Percentiles rank a stretch among this genome's conserved stretches.
Conservation (phyloP, 2,797 vertebrate genomes). For the Salmo trutta region DNA sequence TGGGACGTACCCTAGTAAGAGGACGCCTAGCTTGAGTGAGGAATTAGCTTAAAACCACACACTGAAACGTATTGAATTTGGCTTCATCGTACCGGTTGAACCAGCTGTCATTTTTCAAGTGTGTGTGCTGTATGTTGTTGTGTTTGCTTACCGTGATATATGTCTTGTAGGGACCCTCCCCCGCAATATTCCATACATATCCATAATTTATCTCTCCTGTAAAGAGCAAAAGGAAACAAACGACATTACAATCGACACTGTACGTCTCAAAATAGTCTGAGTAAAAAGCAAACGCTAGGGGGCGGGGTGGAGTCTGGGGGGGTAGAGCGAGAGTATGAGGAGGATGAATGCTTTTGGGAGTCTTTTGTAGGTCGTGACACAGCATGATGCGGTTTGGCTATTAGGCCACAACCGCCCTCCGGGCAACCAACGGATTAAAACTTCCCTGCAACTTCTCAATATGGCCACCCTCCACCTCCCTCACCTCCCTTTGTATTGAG, state of each 20-base stretch:
- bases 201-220: slow-evolving; percentile 87
- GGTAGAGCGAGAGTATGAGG: background rate
- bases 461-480: background rate
- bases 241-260: slow-evolving; percentile 35
- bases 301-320: background rate
- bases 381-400: slow-evolving; percentile 19
- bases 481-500: background rate
- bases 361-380: slow-evolving; percentile 35
- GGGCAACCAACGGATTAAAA: background rate
- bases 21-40: background rate
- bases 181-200: slow-evolving; percentile 91
- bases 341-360: background rate
- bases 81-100: background rate
- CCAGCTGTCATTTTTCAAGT: slow-evolving; percentile 1
- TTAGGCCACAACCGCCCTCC: slow-evolving; percentile 8
- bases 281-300: slow-evolving; percentile 1
- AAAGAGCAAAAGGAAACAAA: slow-evolving; percentile 47
- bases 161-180: slow-evolving; percentile 87
- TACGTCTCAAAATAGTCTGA: slow-evolving; percentile 27
- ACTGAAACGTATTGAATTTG: background rate
- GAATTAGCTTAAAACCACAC: background rate
- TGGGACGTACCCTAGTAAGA: background rate
- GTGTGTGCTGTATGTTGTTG: background rate
- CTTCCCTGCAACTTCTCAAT: background rate
- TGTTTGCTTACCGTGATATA: slow-evolving; percentile 82